phyloP scores from a whole-genome alignment of 2,797 vertebrate genomes.

The Thalassophryne amazonica region DNA sequence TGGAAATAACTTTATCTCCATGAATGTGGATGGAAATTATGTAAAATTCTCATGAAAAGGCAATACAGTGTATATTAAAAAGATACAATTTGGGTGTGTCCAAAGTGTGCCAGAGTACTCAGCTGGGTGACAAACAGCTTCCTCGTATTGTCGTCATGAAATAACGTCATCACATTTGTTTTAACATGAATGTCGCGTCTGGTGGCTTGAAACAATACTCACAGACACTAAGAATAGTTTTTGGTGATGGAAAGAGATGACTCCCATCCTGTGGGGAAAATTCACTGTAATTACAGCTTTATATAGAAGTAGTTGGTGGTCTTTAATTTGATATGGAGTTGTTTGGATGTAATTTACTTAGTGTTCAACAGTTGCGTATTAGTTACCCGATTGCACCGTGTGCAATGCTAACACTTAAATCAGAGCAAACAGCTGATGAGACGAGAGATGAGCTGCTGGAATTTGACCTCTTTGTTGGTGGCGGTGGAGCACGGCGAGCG shows the following conservation, averaged over 20 bases:
- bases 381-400: constrained; percentile 42
- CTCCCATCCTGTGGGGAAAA: constrained; percentile 70
- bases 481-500: constrained; percentile 26
- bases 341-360: constrained; percentile 55
- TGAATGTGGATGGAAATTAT: too few relatives aligned
- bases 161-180: constrained; percentile 64
- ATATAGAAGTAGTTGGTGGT: constrained; percentile 60
- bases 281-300: constrained; percentile 48
- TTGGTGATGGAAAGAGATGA: constrained; percentile 70
- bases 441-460: constrained; percentile 68
- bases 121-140: constrained; percentile 76
- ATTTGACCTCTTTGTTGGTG: constrained; percentile 80
- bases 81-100: too few relatives aligned
- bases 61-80: too few relatives aligned
- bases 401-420: constrained; percentile 60
- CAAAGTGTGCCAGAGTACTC: constrained; percentile 41
- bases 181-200: constrained; percentile 72
- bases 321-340: constrained; percentile 52
- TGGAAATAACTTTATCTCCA: too few relatives aligned
- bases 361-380: constrained; percentile 53
- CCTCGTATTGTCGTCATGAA: constrained; percentile 74
- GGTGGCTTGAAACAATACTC: constrained; percentile 74
- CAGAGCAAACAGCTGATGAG: constrained; percentile 69
- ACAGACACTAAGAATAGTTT: constrained; percentile 71
- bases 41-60: too few relatives aligned